Percentiles rank a stretch among this genome's conserved stretches.
Conservation (phyloP, 2,797 vertebrate genomes). For the Acrossocheilus wenchowensis region DNA sequence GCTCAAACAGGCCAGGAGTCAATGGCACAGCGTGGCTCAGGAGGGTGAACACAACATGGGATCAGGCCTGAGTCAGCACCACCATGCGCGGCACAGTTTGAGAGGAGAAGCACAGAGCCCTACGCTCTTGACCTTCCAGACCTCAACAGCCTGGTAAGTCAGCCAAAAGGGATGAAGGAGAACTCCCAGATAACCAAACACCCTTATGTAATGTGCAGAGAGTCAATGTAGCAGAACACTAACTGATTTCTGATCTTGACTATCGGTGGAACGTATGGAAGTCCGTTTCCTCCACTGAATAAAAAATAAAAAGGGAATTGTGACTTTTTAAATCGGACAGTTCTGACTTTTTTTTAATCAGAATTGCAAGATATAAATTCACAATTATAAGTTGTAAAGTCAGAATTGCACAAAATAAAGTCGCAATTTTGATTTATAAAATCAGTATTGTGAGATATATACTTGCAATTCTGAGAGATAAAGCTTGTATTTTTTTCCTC, state of each 20-base stretch:
- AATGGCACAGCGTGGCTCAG: conserved; percentile 82
- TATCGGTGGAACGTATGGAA: neutral
- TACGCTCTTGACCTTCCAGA: conserved; percentile 82
- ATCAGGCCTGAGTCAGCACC: conserved; percentile 66
- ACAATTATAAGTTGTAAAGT: neutral
- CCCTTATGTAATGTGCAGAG: neutral
- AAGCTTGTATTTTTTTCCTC: neutral
- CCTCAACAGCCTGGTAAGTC: conserved; percentile 73
- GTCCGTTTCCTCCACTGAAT: neutral
- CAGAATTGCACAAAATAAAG: too few species aligned
- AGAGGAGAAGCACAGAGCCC: conserved; percentile 80
- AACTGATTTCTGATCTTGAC: neutral
- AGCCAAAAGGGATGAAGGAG: neutral
- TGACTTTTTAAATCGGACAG: too few species aligned
- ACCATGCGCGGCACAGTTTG: conserved; percentile 69
- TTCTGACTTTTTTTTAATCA: neutral
- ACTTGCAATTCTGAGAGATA: neutral
- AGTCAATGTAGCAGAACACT: neutral
- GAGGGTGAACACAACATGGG: conserved; percentile 70
- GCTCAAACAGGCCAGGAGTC: conserved; percentile 89
- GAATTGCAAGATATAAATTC: neutral
- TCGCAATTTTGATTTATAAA: too few species aligned
- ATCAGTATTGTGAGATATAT: neutral
- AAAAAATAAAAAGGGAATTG: neutral
- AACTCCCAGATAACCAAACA: neutral